phyloP scores from a whole-genome alignment of 1,140 invertebrate species.

The Cydia amplana region DNA sequence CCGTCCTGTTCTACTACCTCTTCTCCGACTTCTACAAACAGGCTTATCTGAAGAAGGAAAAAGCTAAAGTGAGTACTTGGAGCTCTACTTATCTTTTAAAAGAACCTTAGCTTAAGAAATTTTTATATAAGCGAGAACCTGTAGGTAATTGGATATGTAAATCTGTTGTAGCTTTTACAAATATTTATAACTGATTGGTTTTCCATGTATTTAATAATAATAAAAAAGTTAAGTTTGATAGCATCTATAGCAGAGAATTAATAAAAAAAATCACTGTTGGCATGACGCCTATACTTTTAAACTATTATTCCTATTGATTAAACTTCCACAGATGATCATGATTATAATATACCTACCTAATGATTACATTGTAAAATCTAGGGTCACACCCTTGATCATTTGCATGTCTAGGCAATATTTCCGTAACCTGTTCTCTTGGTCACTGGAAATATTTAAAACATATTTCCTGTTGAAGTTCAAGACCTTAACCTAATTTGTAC shows the following conservation, averaged over 20 bases:
- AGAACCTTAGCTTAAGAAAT: too few species aligned
- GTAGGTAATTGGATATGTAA: too few species aligned
- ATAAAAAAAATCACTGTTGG: too few species aligned
- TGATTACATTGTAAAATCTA: background rate
- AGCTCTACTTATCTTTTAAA: background rate
- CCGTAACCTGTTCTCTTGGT: constrained; percentile 17
- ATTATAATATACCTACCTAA: background rate
- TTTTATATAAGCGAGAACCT: too few species aligned
- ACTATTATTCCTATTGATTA: too few species aligned
- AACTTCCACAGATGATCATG: background rate
- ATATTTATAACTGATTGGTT: too few species aligned
- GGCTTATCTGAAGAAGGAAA: constrained; percentile 83
- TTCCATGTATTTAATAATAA: too few species aligned
- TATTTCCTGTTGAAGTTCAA: constrained; percentile 14
- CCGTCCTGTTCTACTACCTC: constrained; percentile 94
- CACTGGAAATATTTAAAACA: constrained; percentile 5
- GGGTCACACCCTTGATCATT: constrained; percentile 3
- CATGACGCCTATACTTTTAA: too few species aligned
- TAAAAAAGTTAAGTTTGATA: too few species aligned
- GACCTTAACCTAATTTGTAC: constrained; percentile 19
- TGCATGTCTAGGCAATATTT: constrained; percentile 5
- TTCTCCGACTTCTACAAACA: constrained; percentile 96
- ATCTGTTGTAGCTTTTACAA: too few species aligned
- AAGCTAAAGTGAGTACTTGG: constrained; percentile 24
- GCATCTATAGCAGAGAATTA: too few species aligned